Percentiles rank a stretch among this genome's conserved stretches.
These are phyloP conservation scores for Oligia latruncula DNA, from an alignment of 2,888 invertebrate genomes.

Conservation along the genomic window DNA sequence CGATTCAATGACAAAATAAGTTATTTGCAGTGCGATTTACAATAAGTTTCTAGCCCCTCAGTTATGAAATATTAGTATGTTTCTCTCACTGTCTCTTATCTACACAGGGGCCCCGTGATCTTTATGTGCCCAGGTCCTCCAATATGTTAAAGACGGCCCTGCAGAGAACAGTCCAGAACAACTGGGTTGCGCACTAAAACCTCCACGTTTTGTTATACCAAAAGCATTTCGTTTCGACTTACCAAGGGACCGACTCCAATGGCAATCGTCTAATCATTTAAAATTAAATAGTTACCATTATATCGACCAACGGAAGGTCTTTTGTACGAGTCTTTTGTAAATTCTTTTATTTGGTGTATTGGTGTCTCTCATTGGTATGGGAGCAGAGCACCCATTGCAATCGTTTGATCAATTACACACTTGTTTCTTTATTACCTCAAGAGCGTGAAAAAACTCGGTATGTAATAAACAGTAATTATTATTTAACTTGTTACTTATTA, in stretches of 20 bases:
- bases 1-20: no score
- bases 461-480: slow-evolving; percentile 8
- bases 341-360: not conserved
- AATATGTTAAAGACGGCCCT: no score
- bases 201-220: not conserved
- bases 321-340: not conserved
- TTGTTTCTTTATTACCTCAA: not conserved
- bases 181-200: not conserved
- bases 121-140: no score
- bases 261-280: slow-evolving; percentile 1
- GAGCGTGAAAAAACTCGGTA: not conserved
- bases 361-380: not conserved
- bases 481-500: slow-evolving; percentile 4
- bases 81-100: no score
- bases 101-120: no score
- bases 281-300: not conserved
- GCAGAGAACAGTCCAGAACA: not conserved
- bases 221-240: not conserved
- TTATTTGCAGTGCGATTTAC: no score
- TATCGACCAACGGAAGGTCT: not conserved
- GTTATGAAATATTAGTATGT: no score
- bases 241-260: not conserved
- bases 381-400: slow-evolving; percentile 3
- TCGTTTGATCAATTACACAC: not conserved
- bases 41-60: no score